Evolutionary conservation across 2,113 vertebrate genomes (phyloP).

Genomic region (Indri indri): DNA sequence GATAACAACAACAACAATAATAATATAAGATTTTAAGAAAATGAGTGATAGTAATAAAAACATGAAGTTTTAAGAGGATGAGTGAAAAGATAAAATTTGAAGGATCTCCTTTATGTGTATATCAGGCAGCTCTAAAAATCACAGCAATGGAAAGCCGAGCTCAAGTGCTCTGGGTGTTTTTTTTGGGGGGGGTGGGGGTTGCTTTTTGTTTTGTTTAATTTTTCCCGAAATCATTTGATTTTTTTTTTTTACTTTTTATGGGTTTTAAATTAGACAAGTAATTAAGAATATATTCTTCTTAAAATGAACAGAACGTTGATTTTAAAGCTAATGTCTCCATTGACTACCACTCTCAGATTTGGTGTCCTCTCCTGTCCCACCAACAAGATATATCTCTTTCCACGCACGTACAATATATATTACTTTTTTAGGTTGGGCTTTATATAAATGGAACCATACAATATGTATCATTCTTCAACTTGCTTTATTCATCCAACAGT

Average conservation of each 20-base stretch:
- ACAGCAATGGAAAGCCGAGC: not conserved
- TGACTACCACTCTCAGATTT: not conserved
- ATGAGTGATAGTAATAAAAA: not conserved
- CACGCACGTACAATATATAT: not conserved
- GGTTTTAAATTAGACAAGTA: not conserved
- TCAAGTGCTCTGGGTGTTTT: not conserved
- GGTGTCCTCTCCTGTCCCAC: not conserved
- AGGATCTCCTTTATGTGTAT: not conserved
- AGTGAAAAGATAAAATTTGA: not conserved
- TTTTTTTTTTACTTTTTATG: not conserved
- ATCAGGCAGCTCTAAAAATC: not conserved
- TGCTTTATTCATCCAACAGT: not conserved
- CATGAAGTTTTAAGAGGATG: not conserved
- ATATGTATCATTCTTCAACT: not conserved
- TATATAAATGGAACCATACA: not conserved
- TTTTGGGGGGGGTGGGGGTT: not conserved
- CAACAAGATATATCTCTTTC: not conserved
- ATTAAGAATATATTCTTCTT: not conserved
- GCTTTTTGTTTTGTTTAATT: not conserved
- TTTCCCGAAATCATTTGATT: not conserved
- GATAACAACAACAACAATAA: not conserved
- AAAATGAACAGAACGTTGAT: not conserved
- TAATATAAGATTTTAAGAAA: slow-evolving; percentile 15
- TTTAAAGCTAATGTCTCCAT: not conserved
- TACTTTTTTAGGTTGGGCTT: not conserved